These are phyloP conservation scores for Bovichtus diacanthus DNA, from an alignment of 2,797 vertebrate genomes.

Conservation along the genomic window DNA sequence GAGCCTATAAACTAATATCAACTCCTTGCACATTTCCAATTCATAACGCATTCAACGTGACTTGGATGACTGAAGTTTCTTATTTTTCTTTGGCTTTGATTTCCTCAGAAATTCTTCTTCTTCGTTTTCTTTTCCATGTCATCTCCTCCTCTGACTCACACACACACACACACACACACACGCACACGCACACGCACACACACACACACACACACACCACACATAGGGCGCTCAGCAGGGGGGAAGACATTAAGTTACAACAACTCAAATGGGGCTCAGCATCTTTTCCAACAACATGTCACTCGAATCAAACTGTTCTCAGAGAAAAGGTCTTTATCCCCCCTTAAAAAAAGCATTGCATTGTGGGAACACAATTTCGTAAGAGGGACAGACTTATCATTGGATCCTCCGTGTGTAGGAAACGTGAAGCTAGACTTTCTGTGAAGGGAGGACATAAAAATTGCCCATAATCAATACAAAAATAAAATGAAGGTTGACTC, in stretches of 20 bases:
- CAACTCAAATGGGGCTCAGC: slow-evolving; percentile 51
- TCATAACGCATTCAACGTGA: slow-evolving; percentile 25
- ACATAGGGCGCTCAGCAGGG: slow-evolving; percentile 29
- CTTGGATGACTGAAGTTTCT: slow-evolving; percentile 1
- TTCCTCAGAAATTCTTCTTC: slow-evolving; percentile 26
- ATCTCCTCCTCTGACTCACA: slow-evolving; percentile 6
- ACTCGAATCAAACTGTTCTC: slow-evolving; percentile 46
- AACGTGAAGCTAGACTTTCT: background rate
- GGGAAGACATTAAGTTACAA: slow-evolving; percentile 42
- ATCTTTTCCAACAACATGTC: slow-evolving; percentile 47
- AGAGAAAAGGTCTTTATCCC: slow-evolving; percentile 14
- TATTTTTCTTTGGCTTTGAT: slow-evolving; percentile 39
- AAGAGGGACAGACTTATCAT: slow-evolving; percentile 8
- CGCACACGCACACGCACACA: slow-evolving; percentile 4
- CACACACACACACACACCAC: slow-evolving; percentile 1
- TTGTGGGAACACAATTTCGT: slow-evolving; percentile 17
- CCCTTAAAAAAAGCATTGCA: background rate
- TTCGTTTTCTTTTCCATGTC: slow-evolving; percentile 8
- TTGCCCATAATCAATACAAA: slow-evolving; percentile 5
- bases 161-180: background rate
- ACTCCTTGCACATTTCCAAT: slow-evolving; percentile 25
- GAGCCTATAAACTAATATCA: slow-evolving; percentile 27
- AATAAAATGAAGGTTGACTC: slow-evolving; percentile 13
- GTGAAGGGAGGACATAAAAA: background rate
- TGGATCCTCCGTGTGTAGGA: background rate